Evolutionary conservation across 2,888 invertebrate genomes (phyloP).

Genomic region (Drosophila monieri): DNA sequence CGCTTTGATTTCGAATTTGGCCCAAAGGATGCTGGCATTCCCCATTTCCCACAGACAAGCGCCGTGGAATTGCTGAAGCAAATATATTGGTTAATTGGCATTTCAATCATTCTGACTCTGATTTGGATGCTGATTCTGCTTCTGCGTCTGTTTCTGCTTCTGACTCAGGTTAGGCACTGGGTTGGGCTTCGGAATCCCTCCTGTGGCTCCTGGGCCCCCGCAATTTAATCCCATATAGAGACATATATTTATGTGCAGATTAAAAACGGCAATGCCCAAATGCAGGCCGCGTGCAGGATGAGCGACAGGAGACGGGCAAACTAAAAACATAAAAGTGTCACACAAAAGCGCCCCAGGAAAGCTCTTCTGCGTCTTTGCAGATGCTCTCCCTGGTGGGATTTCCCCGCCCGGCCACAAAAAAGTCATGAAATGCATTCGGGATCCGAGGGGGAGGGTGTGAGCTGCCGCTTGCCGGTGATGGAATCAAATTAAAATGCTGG

Average conservation of each 20-base stretch:
- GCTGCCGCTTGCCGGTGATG: conserved; percentile 37
- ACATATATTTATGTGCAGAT: conserved; percentile 7
- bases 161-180: not conserved
- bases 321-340: conserved; percentile 26
- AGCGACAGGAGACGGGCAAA: conserved; percentile 12
- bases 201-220: not conserved
- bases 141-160: conserved; percentile 4
- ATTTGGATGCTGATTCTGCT: conserved; percentile 5
- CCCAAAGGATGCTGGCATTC: conserved; percentile 25
- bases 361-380: not conserved
- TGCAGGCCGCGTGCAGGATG: conserved; percentile 6
- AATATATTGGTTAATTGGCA: conserved; percentile 67
- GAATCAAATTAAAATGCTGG: conserved; percentile 81
- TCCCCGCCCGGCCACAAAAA: not conserved
- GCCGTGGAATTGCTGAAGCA: not conserved
- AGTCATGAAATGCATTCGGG: not conserved
- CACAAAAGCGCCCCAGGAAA: conserved; percentile 14
- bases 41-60: not conserved
- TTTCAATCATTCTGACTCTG: conserved; percentile 48
- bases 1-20: conserved; percentile 48
- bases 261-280: conserved; percentile 32
- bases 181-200: not conserved
- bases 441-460: not conserved
- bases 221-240: not conserved
- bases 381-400: conserved; percentile 5